A percentile compares a stretch with the other conserved stretches of the same genome.
phyloP scores from a whole-genome alignment of 2,797 vertebrate species.

The Hozukius guyotensis region DNA sequence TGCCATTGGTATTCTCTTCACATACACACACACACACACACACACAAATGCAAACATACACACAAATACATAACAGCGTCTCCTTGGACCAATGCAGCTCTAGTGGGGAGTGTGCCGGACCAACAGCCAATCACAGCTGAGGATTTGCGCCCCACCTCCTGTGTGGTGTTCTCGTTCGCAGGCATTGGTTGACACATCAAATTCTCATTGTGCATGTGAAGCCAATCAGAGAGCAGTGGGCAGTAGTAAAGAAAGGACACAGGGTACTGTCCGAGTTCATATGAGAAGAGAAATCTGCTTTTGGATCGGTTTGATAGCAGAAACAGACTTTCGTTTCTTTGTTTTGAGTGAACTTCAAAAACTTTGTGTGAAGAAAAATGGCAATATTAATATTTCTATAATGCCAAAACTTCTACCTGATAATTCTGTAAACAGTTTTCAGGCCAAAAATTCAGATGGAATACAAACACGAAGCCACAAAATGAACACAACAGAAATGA shows the following conservation, averaged over 20 bases:
- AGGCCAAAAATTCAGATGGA: not conserved
- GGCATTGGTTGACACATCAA: constrained; percentile 62
- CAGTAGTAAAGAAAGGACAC: constrained; percentile 13
- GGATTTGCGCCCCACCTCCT: constrained; percentile 72
- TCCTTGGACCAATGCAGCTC: constrained; percentile 11
- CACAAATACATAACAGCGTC: constrained; percentile 16
- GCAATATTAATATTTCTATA: not conserved
- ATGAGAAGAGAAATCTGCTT: not conserved
- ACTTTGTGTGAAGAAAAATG: not conserved
- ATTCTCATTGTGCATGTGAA: constrained; percentile 34
- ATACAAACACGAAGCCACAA: not conserved
- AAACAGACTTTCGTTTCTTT: not conserved
- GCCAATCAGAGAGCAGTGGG: constrained; percentile 51
- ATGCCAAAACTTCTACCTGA: not conserved
- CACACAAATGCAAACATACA: not conserved
- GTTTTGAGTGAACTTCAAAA: not conserved
- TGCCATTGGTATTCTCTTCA: constrained; percentile 30
- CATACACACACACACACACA: not conserved
- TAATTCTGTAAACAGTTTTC: not conserved
- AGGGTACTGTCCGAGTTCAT: not conserved
- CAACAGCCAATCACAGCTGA: constrained; percentile 71
- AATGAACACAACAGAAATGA: not conserved
- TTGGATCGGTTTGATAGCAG: not conserved
- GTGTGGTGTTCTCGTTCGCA: not conserved
- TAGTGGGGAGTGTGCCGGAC: constrained; percentile 38